A percentile compares a stretch with the other conserved stretches of the same genome.
phyloP scores from a whole-genome alignment of 1,140 invertebrate genomes.

The Holcopasites calliopsidis region DNA sequence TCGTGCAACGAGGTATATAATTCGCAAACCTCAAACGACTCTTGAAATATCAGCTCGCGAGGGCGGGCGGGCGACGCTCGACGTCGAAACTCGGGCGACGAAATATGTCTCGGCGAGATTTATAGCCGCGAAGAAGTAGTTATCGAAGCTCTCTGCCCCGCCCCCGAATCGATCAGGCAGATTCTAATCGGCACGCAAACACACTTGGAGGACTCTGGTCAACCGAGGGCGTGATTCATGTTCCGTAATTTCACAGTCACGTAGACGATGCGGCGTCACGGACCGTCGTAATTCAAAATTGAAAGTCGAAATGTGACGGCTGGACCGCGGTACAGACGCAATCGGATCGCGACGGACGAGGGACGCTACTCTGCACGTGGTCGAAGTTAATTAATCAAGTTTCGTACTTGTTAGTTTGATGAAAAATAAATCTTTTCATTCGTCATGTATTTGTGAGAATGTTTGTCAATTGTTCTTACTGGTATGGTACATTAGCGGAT shows the following conservation, averaged over 20 bases:
- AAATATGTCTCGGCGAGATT: neutral
- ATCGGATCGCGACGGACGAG: constrained; percentile 16
- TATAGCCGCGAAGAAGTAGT: no score
- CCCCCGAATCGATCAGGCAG: constrained; percentile 44
- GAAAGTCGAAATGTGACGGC: constrained; percentile 35
- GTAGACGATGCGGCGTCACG: constrained; percentile 34
- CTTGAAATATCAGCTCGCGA: neutral
- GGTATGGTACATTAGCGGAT: no score
- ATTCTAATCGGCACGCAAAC: constrained; percentile 47
- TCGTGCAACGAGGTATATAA: neutral
- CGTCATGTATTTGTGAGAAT: no score
- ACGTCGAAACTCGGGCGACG: neutral
- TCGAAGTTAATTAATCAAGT: constrained; percentile 57
- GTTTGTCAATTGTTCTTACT: no score
- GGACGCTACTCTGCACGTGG: constrained; percentile 30
- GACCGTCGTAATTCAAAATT: constrained; percentile 59
- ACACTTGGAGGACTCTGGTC: constrained; percentile 45
- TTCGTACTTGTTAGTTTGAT: constrained; percentile 60
- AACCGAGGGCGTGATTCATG: constrained; percentile 52
- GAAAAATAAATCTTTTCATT: no score
- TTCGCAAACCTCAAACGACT: neutral
- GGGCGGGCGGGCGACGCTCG: neutral
- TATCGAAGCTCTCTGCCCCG: neutral
- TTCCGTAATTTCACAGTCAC: constrained; percentile 57
- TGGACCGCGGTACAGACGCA: constrained; percentile 22